phyloP scores from a whole-genome alignment of 2,888 invertebrate genomes.

The Melanotus villosus region DNA sequence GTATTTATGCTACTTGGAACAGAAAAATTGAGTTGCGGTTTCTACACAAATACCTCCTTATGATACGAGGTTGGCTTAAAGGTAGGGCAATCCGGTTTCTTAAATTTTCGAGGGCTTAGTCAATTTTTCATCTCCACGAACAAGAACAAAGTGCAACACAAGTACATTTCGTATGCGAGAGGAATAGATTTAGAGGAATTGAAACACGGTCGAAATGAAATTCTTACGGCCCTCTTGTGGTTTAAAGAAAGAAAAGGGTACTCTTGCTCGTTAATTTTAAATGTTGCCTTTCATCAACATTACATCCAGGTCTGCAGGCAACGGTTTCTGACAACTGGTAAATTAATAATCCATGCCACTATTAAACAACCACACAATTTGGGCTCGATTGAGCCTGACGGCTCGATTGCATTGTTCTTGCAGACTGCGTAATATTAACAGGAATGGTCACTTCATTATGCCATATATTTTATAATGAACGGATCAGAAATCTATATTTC shows the following conservation, averaged over 20 bases:
- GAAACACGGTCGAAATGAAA: constrained; percentile 18
- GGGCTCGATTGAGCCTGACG: not conserved
- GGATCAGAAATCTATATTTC: constrained; percentile 3
- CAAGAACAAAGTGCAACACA: not conserved
- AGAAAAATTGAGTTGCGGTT: constrained; percentile 5
- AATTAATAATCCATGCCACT: constrained; percentile 2
- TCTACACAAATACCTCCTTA: not conserved
- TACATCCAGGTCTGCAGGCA: not conserved
- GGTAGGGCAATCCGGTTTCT: not conserved
- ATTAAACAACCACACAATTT: not conserved
- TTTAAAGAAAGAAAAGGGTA: constrained; percentile 6
- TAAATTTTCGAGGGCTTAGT: constrained; percentile 1
- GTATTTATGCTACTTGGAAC: not conserved
- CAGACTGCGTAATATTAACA: not conserved
- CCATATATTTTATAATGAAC: constrained; percentile 4
- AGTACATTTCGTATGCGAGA: constrained; percentile 5
- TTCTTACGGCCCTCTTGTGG: constrained; percentile 19
- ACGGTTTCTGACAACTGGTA: not conserved
- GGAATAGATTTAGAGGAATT: constrained; percentile 17
- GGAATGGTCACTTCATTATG: constrained; percentile 3
- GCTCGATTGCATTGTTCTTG: constrained; percentile 4
- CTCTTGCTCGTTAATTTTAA: constrained; percentile 13
- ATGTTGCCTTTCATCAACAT: constrained; percentile 12
- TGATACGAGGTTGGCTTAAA: not conserved
- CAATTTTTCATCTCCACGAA: constrained; percentile 10